Conservation (phyloP, 1,140 invertebrate genomes). For the Drosophila albomicans region DNA sequence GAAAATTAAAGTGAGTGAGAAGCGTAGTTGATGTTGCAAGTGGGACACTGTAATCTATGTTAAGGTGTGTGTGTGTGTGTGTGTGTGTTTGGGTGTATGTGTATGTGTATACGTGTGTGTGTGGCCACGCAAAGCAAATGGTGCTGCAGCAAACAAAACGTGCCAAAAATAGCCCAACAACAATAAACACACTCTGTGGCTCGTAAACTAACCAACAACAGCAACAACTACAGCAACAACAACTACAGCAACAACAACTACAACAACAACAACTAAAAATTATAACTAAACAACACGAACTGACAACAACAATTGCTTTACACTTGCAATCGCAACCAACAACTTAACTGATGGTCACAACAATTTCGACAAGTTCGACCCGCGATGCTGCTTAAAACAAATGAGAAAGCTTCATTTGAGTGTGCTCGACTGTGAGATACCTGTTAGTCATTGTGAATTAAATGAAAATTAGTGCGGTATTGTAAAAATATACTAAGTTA, state of each 20-base stretch:
- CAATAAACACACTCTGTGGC: conserved; percentile 41
- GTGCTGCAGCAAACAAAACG: conserved; percentile 51
- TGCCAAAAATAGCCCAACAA: conserved; percentile 55
- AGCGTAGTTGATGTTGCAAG: conserved; percentile 6
- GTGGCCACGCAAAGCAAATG: conserved; percentile 30
- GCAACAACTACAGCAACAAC: conserved; percentile 1
- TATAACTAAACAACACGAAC: neutral
- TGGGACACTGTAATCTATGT: neutral
- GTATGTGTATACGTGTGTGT: neutral
- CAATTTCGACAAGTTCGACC: conserved; percentile 9
- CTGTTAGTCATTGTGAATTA: too few species aligned
- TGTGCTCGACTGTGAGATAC: too few species aligned
- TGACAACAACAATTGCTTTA: neutral
- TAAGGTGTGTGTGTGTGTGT: neutral
- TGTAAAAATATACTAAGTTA: too few species aligned
- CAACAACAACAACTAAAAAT: neutral
- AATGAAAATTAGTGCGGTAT: too few species aligned
- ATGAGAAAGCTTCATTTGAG: too few species aligned
- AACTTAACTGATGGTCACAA: conserved; percentile 11
- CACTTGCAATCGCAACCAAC: neutral
- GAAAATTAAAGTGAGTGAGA: conserved; percentile 11
- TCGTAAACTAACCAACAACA: neutral
- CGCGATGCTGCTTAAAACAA: too few species aligned
- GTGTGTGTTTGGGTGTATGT: neutral
- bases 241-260: conserved; percentile 8